Conservation (phyloP, 2,888 invertebrate genomes). For the Lithodes maja region DNA sequence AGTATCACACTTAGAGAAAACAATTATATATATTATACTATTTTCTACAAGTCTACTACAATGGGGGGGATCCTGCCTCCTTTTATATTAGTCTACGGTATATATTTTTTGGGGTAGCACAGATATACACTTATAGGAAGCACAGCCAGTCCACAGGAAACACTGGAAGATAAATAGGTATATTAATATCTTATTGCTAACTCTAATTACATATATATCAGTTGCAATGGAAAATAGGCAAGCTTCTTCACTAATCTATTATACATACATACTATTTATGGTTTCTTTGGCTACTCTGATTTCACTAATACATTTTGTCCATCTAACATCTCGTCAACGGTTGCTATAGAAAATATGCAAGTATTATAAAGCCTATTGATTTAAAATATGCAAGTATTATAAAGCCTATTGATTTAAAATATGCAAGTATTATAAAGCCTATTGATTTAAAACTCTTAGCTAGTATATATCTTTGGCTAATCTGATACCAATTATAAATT, state of each 20-base stretch:
- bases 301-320: no score
- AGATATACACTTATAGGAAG: slow-evolving; percentile 5
- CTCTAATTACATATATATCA: neutral
- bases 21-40: neutral
- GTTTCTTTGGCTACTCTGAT: neutral
- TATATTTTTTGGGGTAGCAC: neutral
- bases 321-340: no score
- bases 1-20: neutral
- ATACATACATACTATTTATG: neutral
- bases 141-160: slow-evolving; percentile 15
- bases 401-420: no score
- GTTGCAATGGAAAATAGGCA: neutral
- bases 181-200: neutral
- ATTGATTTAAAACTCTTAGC: neutral
- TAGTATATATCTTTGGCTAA: neutral
- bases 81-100: neutral
- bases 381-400: no score
- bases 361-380: no score
- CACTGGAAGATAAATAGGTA: slow-evolving; percentile 7
- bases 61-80: neutral
- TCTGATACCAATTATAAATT: neutral
- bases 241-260: neutral
- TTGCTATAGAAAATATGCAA: no score
- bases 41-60: neutral
- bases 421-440: no score